Base-by-base conservation (phyloP, 1,140 invertebrate species). In the Bombus polaris region DNA sequence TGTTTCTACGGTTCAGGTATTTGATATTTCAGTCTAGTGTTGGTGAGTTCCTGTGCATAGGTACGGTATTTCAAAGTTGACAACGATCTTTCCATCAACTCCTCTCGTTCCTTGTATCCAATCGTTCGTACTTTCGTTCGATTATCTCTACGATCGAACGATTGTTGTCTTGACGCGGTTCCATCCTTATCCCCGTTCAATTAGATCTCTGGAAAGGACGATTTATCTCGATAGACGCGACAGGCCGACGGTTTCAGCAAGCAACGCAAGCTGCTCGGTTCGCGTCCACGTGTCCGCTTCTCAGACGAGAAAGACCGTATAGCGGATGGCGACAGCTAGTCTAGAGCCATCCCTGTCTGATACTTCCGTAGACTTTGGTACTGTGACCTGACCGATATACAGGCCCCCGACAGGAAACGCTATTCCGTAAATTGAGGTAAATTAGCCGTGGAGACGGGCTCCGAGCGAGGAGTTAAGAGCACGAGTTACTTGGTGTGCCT, bases 361-460 rank as follows among this genome's bases (percentile, higher is more conserved):
- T 88, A 83, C 82, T 53, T 79, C 72, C 28, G 71, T 42, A 83
- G 82, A 87, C 62, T 88, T 87, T 86, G 83, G 80, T 85, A 89
- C 74, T 65, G 71, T 71, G 90, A 91, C 80, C 90, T 91, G 90
- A 91, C 90, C 90, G 90, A 91, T 88, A 91, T 91, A 91, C 82
- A 79, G 85, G 75, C 89, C 83, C 66, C 87, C 85, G 90, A 88
- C 90, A 91, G 93, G 93, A 93, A 93, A 93, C 90, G 88, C 87
- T 93, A 93, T 93, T 93, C 92, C 92, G 91, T 92, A 93, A 93
- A 93, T 93, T 93, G 92, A 93, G 90, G 92, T 92, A 93, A 93
- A 93, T 93, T 93, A 93, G 79, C 81, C 76, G 75, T 87, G 88
- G 86, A 90, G 91, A 93, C 92, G 85, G 84, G 47, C 80, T 88